Conservation (phyloP, 2,888 invertebrate genomes). For the Diplolepis rosae region DNA sequence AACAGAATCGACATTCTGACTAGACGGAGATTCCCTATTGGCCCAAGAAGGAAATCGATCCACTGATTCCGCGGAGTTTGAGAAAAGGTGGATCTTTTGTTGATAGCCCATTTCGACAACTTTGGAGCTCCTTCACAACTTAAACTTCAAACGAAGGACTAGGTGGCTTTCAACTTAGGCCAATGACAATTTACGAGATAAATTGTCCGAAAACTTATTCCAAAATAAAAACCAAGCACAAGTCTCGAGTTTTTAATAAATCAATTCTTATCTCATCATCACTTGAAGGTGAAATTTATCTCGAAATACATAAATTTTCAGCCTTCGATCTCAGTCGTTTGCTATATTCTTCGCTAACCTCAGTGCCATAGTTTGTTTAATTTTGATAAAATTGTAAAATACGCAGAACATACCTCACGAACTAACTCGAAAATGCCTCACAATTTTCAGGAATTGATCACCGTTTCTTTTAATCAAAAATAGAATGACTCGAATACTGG, state of each 20-base stretch:
- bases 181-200: constrained; percentile 27
- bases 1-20: constrained; percentile 73
- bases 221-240: not conserved
- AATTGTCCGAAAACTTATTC: not conserved
- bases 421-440: not conserved
- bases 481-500: constrained; percentile 6
- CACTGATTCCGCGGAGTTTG: constrained; percentile 2
- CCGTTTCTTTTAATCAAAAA: constrained; percentile 9
- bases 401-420: not conserved
- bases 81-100: constrained; percentile 10
- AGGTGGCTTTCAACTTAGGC: not conserved
- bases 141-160: not conserved
- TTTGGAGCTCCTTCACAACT: not conserved
- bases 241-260: constrained; percentile 9
- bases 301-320: not conserved
- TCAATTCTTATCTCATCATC: not conserved
- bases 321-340: not conserved
- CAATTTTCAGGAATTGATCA: not conserved
- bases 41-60: constrained; percentile 9
- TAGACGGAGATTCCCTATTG: constrained; percentile 49
- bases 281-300: not conserved
- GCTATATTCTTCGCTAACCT: constrained; percentile 9
- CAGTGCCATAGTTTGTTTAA: constrained; percentile 19
- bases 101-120: not conserved
- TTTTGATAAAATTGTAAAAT: not conserved